Percentiles rank a stretch among this genome's conserved stretches.
Conservation (phyloP, 2,797 vertebrate species). For the Zenarchopterus dispar region DNA sequence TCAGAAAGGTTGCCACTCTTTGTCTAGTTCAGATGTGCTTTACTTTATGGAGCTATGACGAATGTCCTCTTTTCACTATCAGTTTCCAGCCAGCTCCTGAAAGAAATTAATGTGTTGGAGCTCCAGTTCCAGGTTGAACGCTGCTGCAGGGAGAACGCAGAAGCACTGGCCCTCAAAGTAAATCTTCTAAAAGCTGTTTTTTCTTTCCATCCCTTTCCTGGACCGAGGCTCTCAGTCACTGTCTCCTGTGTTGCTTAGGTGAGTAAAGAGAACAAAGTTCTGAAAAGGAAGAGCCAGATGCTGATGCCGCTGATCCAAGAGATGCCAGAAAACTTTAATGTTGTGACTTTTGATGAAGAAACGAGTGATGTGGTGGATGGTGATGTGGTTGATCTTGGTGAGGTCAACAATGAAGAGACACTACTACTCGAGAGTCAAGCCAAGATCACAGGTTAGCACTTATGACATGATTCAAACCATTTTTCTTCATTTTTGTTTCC, state of each 20-base stretch:
- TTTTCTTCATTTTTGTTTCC: neutral
- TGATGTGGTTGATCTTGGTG: constrained; percentile 11
- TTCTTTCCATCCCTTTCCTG: neutral
- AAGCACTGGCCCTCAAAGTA: constrained; percentile 80
- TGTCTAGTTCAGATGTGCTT: neutral
- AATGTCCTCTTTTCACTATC: neutral
- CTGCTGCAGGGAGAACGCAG: constrained; percentile 78
- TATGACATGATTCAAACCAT: neutral
- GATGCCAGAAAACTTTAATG: constrained; percentile 59
- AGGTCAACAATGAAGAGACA: constrained; percentile 27
- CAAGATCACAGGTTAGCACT: constrained; percentile 78
- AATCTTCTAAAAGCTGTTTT: neutral
- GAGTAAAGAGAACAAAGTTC: constrained; percentile 77
- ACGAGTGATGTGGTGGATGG: neutral
- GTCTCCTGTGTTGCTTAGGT: constrained; percentile 64
- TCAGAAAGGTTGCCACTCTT: too few relatives aligned
- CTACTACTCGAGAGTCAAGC: constrained; percentile 66
- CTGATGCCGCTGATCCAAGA: constrained; percentile 64
- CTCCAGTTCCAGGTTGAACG: constrained; percentile 81
- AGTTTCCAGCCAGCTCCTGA: constrained; percentile 84
- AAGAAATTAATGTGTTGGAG: constrained; percentile 83
- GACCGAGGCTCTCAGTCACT: neutral
- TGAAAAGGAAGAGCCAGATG: constrained; percentile 79
- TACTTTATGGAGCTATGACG: neutral
- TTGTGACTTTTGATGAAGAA: constrained; percentile 35